Evolutionary conservation across 2,888 invertebrate species (phyloP).

Genomic region (Scaptodrosophila latifasciaeformis): DNA sequence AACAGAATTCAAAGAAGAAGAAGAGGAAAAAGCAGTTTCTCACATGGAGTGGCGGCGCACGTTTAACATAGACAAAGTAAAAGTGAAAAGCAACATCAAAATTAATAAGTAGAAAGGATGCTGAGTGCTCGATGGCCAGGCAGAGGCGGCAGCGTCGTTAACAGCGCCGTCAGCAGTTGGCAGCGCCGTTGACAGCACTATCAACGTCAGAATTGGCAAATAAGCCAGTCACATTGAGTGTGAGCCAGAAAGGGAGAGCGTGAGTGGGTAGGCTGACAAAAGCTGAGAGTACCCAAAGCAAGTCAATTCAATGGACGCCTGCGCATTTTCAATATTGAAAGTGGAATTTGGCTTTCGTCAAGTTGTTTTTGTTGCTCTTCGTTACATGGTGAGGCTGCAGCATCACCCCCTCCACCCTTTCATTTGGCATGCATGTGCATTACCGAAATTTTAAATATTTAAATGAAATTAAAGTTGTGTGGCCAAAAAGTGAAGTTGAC

Average conservation of each 20-base stretch:
- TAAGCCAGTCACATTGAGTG: conserved; percentile 23
- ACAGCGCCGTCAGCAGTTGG: conserved; percentile 7
- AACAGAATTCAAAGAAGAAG: not conserved
- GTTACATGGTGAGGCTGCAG: too few relatives aligned
- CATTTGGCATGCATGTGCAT: too few relatives aligned
- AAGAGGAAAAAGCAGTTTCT: too few relatives aligned
- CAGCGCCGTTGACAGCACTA: too few relatives aligned
- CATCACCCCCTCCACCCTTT: too few relatives aligned
- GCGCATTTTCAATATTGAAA: conserved; percentile 53
- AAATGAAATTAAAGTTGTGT: not conserved
- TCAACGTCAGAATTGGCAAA: conserved; percentile 22
- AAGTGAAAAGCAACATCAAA: conserved; percentile 68
- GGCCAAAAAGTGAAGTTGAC: too few relatives aligned
- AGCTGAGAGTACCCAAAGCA: conserved; percentile 4
- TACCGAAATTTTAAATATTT: not conserved
- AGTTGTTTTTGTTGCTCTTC: conserved; percentile 20
- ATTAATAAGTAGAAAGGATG: conserved; percentile 69
- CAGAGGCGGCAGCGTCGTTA: conserved; percentile 7
- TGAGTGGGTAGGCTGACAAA: not conserved
- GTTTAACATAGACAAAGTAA: conserved; percentile 66
- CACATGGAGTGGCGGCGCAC: conserved; percentile 30
- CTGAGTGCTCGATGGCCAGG: conserved; percentile 32
- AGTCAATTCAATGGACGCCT: conserved; percentile 19
- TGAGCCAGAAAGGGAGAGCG: conserved; percentile 10
- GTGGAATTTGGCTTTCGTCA: conserved; percentile 24